A percentile compares a stretch with the other conserved stretches of the same genome.
phyloP scores from a whole-genome alignment of 2,113 vertebrate genomes.

The Phrynocephalus versicolor region DNA sequence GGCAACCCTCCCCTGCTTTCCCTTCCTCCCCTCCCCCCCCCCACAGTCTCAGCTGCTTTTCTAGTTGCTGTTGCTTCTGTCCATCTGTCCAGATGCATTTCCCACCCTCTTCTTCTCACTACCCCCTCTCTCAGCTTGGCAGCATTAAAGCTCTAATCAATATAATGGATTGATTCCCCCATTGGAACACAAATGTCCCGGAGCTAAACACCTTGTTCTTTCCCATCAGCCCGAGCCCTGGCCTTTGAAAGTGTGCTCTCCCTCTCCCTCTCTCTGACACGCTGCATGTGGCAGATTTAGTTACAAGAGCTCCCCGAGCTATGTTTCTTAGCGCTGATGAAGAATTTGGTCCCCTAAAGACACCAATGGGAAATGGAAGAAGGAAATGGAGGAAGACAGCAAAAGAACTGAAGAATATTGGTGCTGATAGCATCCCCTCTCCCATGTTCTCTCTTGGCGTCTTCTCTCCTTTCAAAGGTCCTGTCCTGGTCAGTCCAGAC shows the following conservation, averaged over 20 bases:
- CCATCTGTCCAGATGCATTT: slow-evolving; percentile 26
- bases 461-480: background rate
- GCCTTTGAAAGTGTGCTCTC: slow-evolving; percentile 9
- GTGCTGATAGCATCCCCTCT: slow-evolving; percentile 22
- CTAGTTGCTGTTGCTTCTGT: background rate
- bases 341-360: background rate
- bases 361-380: background rate
- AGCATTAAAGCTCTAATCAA: slow-evolving; percentile 24
- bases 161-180: slow-evolving; percentile 24
- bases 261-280: background rate
- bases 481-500: background rate
- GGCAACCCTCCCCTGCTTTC: background rate
- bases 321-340: slow-evolving; percentile 10
- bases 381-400: slow-evolving; percentile 8
- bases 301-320: background rate
- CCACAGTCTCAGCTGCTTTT: fast-evolving
- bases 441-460: background rate
- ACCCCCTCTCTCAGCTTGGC: slow-evolving; percentile 11
- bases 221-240: background rate
- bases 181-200: slow-evolving; percentile 13
- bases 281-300: background rate
- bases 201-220: slow-evolving; percentile 23
- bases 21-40: background rate
- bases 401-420: background rate
- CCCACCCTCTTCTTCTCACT: slow-evolving; percentile 15